Base-by-base conservation (phyloP, 2,888 invertebrate species). In the Lochmaea crataegi region DNA sequence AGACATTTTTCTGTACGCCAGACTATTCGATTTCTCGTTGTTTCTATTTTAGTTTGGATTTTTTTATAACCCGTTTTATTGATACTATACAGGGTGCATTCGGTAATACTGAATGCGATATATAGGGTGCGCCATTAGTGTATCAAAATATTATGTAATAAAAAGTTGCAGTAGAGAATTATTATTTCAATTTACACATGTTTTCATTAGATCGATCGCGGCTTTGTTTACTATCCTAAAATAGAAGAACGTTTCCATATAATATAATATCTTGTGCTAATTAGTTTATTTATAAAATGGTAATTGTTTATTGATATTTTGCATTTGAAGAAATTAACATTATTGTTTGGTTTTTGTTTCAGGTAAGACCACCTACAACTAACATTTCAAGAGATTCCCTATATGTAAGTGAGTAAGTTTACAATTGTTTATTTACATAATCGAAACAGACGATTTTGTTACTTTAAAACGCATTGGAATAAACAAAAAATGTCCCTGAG, bases 311-410 rank as follows among this genome's bases (percentile, higher is more conserved):
- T 61, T 61, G 16, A 61, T 7, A 58, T 58, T 53, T 61, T 51
- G 51, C 22, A 45, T 57, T 61, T 18, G 9, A 42, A 61, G 32
- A 41, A 45, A 70, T 70, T 64, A 64, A 5, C 69, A 70, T 70
- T 64, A 64, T 12, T 11, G 22, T 70, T 70, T 70, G 64, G 69
- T 26, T 70, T 70, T 70, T 70, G 69, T 70, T 70, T 70, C 57
- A 70, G 69, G 69, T 70, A 64, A 70, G 57, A 42, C 69, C 41
- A 57, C 69, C 64, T 56, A 70, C 69, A 32, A 18, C 16, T 26
- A 32, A 41, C 51, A 65, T 14, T 32, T 56, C 63, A 32, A 32
- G 18, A 57, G 56, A 64, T 64, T 64, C 64, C 57, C 16, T 64
- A 70, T 70, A 70, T 10, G 69, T 70, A 64, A 70, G 69, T 60